A percentile compares a stretch with the other conserved stretches of the same genome.
These are phyloP conservation scores for Physocephala rufipes DNA, from an alignment of 2,888 invertebrate genomes.

Conservation along the genomic window DNA sequence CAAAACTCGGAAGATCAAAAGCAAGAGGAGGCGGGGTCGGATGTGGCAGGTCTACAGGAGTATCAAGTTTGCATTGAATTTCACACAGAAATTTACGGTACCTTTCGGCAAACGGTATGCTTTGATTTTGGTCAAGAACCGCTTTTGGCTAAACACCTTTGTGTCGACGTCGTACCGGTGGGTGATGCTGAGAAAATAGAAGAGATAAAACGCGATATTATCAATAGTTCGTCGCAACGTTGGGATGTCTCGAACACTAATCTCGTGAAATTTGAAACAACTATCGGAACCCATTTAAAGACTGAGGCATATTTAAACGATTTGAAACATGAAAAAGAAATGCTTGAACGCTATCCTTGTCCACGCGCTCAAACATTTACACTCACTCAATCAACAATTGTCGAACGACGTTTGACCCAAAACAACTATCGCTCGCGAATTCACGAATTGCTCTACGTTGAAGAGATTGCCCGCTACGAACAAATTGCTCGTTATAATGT, in stretches of 20 bases:
- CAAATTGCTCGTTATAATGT: conserved; percentile 77
- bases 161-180: conserved; percentile 79
- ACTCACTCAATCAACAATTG: conserved; percentile 74
- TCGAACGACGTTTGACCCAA: conserved; percentile 71
- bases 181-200: conserved; percentile 73
- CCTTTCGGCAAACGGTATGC: conserved; percentile 80
- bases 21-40: conserved; percentile 10
- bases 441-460: conserved; percentile 79
- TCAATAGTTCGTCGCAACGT: conserved; percentile 71
- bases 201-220: conserved; percentile 72
- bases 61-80: conserved; percentile 71
- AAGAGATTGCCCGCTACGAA: conserved; percentile 79
- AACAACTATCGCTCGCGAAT: conserved; percentile 78
- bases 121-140: conserved; percentile 78
- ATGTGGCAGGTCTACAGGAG: conserved; percentile 49
- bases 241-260: conserved; percentile 70
- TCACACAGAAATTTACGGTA: conserved; percentile 77
- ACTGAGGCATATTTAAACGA: conserved; percentile 66
- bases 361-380: conserved; percentile 74
- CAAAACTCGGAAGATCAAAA: conserved; percentile 40
- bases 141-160: conserved; percentile 73
- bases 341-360: conserved; percentile 73
- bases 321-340: conserved; percentile 68
- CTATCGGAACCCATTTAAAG: conserved; percentile 68
- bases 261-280: conserved; percentile 69